Evolutionary conservation across 2,113 vertebrate genomes (phyloP).

Genomic region (Picathartes gymnocephalus): DNA sequence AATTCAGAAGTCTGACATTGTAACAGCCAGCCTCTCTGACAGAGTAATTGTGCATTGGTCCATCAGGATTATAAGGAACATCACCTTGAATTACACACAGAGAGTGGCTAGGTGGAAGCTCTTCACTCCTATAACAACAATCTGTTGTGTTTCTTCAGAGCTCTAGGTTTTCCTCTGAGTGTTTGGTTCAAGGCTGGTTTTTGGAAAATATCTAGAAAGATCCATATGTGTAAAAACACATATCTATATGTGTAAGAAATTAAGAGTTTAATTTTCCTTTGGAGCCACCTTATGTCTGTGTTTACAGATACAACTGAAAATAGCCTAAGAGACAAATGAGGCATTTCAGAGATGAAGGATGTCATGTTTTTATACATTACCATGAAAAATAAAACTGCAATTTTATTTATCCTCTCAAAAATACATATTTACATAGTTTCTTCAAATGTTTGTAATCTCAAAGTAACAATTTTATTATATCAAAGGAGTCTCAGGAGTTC

Average conservation of each 20-base stretch:
- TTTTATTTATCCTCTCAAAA: neutral
- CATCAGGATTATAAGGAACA: neutral
- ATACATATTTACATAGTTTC: neutral
- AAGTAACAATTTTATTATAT: neutral
- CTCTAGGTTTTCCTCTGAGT: neutral
- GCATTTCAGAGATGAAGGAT: neutral
- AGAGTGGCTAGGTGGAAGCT: neutral
- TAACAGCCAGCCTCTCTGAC: neutral
- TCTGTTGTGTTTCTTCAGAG: neutral
- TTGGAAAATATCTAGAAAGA: neutral
- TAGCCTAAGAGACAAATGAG: neutral
- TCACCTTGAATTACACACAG: neutral
- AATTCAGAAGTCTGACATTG: neutral
- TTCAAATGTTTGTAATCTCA: neutral
- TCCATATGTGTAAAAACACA: rapidly evolving
- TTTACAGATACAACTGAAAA: neutral
- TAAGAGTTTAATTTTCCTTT: neutral
- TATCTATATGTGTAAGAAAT: neutral
- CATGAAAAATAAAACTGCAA: neutral
- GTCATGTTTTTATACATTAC: neutral
- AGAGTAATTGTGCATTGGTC: neutral
- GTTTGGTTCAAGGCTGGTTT: neutral
- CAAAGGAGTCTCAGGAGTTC: neutral
- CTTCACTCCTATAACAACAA: neutral
- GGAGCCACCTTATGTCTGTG: neutral